Evolutionary conservation across 2,113 vertebrate genomes (phyloP), one percentile per base, ranked within the genome.

Genomic region (Corydoras sp.): DNA sequence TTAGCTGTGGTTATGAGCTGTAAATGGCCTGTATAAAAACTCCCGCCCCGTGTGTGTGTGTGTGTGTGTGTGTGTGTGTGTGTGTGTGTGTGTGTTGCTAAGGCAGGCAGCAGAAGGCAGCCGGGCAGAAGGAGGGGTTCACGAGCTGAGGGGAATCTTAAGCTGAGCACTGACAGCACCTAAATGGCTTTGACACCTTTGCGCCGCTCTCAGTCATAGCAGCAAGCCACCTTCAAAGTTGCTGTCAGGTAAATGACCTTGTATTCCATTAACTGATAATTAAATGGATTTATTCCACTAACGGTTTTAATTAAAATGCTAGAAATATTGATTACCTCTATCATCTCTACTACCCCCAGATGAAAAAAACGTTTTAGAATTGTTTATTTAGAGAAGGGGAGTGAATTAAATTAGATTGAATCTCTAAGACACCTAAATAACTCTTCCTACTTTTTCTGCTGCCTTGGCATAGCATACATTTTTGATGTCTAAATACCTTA

Each of bases 221-320:
- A 91, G 90, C 91, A 91, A 93, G 91, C 90, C 89, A 93, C 91
- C 92, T 92, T 94, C 92, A 93, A 93, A 93, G 92, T 92, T 92
- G 89, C 92, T 93, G 92, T 93, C 92, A 93, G 92, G 91, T 92
- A 93, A 96, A 92, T 97, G 93, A 97, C 95, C 95, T 97, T 98
- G 94, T 98, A 92, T 96, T 97, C 95, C 92, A 97, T 98, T 97
- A 94, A 96, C 93, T 93, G 94, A 96, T 98, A 97, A 97, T 97
- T 96, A 97, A 95, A 97, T 97, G 93, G 94, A 98, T 98, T 97
- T 98, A 98, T 98, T 95, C 95, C 93, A 93, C 92, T 88, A 93
- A 95, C 93, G 92, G 91, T 93, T 95, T 97, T 98, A 97, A 98
- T 98, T 97, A 97, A 94, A 98, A 97, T 94, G 93, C 93, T 94